These are phyloP conservation scores for Stichopus chloronotus DNA, from an alignment of 35 echinoderm and acorn worm genomes.

Conservation along the genomic window DNA sequence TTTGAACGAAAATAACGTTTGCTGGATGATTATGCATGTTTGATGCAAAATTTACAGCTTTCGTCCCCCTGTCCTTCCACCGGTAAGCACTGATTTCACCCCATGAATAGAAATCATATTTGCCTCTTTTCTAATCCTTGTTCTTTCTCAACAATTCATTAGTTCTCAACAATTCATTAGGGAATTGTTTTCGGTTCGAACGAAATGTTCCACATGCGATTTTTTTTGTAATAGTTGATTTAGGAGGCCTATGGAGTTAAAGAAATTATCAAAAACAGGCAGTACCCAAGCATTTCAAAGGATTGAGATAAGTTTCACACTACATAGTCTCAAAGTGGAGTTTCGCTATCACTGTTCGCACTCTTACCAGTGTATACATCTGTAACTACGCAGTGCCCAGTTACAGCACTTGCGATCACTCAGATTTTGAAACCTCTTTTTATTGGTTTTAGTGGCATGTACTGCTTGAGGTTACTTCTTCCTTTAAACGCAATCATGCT, in stretches of 20 bases:
- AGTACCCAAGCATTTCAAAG: constrained; percentile 36
- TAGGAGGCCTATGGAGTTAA: background rate
- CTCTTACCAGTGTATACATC: background rate
- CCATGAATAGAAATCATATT: background rate
- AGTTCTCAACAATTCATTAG: no score
- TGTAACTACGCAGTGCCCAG: background rate
- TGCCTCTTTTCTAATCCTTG: constrained; percentile 7
- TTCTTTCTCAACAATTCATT: constrained; percentile 43
- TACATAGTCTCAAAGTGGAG: background rate
- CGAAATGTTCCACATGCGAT: constrained; percentile 5
- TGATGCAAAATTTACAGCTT: constrained; percentile 37
- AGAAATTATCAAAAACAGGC: background rate
- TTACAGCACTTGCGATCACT: background rate
- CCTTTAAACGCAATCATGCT: constrained; percentile 33
- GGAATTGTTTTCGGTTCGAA: constrained; percentile 26
- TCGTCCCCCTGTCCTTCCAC: constrained; percentile 9
- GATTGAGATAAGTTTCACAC: constrained; percentile 20
- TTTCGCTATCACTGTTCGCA: background rate
- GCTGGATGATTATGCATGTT: constrained; percentile 41
- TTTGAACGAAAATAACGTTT: constrained; percentile 44
- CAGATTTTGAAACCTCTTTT: constrained; percentile 32
- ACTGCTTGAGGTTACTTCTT: background rate
- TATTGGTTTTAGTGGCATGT: constrained; percentile 12
- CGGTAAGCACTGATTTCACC: constrained; percentile 32
- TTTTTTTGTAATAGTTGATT: constrained; percentile 8